Evolutionary conservation across 2,113 vertebrate genomes (phyloP), one percentile per base, ranked within the genome.

Genomic region (Psophia crepitans): DNA sequence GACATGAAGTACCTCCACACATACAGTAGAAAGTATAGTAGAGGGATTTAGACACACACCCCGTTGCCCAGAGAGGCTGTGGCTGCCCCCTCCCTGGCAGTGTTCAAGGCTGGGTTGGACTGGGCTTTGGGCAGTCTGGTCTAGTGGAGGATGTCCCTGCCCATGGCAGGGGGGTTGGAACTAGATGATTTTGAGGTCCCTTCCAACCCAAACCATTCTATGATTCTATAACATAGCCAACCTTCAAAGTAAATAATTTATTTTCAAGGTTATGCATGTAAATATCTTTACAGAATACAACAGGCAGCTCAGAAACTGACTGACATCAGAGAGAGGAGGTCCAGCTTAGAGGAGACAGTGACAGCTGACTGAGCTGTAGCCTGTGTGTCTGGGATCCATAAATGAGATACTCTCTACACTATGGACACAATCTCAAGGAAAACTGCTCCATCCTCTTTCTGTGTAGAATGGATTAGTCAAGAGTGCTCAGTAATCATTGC

Each of bases 171-270:
- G n/a, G n/a, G n/a, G n/a, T n/a, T n/a, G n/a, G n/a, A n/a, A n/a
- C n/a, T n/a, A n/a, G n/a, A n/a, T n/a, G n/a, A n/a, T n/a, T n/a
- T n/a, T n/a, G n/a, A n/a, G n/a, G n/a, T n/a, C n/a, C n/a, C n/a
- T n/a, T n/a, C n/a, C n/a, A n/a, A n/a, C n/a, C n/a, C n/a, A n/a
- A n/a, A n/a, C n/a, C n/a, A n/a, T n/a, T n/a, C n/a, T n/a, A n/a
- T n/a, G n/a, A n/a, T n/a, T n/a, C n/a, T n/a, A 44, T 60, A 65
- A 60, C 33, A 68, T 22, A 69, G 12, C 1, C 73, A 81, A 15
- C 32, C 77, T 93, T 94, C 61, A 80, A 91, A 90, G 26, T 64
- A 94, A 89, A 78, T 64, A 63, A 64, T 76, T 89, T 20, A 68
- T 95, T 89, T 96, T 92, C 86, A 94, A 90, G 71, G 60, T 93